Base-by-base conservation (phyloP, 2,113 vertebrate genomes). In the Hippocampus barbouri region DNA sequence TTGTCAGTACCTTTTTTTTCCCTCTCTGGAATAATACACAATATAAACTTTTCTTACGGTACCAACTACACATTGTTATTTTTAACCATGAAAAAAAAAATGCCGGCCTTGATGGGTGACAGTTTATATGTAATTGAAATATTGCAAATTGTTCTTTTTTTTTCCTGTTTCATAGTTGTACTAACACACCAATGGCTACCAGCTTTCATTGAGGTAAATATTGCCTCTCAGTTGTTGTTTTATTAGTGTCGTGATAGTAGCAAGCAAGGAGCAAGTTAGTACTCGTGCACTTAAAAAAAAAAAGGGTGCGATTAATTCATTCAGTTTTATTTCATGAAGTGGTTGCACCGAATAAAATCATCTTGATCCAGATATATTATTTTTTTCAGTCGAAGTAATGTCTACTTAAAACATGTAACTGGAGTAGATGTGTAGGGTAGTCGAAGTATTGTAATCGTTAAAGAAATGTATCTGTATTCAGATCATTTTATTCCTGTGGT, bases 11-110 rank as follows among this genome's bases (percentile, higher is more conserved):
- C 73, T 54, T 84, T 70, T 73, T 60, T 8, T 59, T 21, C 27
- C 21, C 60, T 38, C 56, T 63, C 68, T 20, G 54, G 43, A 53
- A 69, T 72, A 59, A 61, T 66, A 70, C n/a, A 23, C n/a, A 10
- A 2, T 4, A 21, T 66, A 72, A 70, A 38, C 47, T 67, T 72
- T 83, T 79, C 74, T 72, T 9, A 27, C 53, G 4, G 18, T 18
- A 78, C 51, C 71, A 75, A 79, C 78, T 76, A 77, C 70, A 66
- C 70, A 75, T 68, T 61, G 68, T 71, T 45, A 69, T 71, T 79
- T 81, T 75, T 75, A 79, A 77, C 76, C 70, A 70, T 68, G 63
- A 20, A 74, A 68, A 79, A 79, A 83, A 82, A 74, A 64, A 82
- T 77, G 72, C 74, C 76, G 82, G 53, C 79, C 72, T 73, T 77